Conservation (phyloP, 2,888 invertebrate genomes). For the Suillia variegata region DNA sequence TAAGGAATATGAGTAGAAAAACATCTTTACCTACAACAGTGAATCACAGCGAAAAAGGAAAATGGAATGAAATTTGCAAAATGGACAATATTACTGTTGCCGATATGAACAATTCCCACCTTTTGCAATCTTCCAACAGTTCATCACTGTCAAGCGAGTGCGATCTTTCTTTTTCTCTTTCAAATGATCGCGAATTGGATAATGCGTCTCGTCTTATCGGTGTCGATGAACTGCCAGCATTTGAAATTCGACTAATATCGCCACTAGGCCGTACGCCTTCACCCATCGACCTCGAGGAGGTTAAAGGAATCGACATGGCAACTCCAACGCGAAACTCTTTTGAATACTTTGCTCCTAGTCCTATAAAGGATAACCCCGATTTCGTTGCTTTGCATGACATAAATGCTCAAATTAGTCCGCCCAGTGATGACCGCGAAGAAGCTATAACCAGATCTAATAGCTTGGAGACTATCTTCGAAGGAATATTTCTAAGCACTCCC, state of each 20-base stretch:
- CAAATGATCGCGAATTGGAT: slow-evolving; percentile 47
- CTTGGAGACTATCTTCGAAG: slow-evolving; percentile 59
- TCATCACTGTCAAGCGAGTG: slow-evolving; percentile 52
- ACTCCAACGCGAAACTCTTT: background rate
- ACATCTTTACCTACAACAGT: too few species aligned
- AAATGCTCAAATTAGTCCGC: slow-evolving; percentile 56
- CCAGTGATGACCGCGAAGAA: slow-evolving; percentile 36
- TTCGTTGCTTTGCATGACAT: slow-evolving; percentile 56
- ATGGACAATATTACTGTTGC: background rate
- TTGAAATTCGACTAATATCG: slow-evolving; percentile 54
- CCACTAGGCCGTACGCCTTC: slow-evolving; percentile 56
- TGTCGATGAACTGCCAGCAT: slow-evolving; percentile 54
- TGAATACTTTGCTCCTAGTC: slow-evolving; percentile 20
- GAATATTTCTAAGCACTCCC: slow-evolving; percentile 56
- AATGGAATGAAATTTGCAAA: too few species aligned
- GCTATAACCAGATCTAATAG: slow-evolving; percentile 39
- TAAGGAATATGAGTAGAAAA: too few species aligned
- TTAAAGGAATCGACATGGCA: background rate
- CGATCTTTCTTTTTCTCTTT: slow-evolving; percentile 47
- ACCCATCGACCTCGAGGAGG: slow-evolving; percentile 47
- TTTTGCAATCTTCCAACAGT: slow-evolving; percentile 43
- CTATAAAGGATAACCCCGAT: slow-evolving; percentile 42
- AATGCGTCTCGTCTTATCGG: slow-evolving; percentile 29
- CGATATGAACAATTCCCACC: slow-evolving; percentile 33
- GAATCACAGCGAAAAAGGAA: too few species aligned